These are phyloP conservation scores for Suricata suricatta DNA, from an alignment of 2,113 vertebrate species.

Conservation along the genomic window DNA sequence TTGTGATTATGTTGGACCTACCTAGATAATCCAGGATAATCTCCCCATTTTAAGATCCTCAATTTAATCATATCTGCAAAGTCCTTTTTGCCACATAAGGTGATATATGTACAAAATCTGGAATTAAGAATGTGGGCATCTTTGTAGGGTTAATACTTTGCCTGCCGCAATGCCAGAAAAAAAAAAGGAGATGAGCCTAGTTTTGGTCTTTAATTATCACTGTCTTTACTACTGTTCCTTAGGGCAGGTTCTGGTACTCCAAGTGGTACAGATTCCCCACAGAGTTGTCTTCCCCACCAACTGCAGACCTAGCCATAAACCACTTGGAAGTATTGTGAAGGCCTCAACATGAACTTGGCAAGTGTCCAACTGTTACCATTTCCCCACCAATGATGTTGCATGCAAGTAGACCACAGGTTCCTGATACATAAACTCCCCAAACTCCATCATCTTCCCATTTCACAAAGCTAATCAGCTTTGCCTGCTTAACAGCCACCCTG, in stretches of 20 bases:
- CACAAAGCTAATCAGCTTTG: neutral
- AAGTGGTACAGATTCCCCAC: neutral
- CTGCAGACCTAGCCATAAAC: neutral
- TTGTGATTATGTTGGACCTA: neutral
- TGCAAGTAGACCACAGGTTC: neutral
- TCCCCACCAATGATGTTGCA: neutral
- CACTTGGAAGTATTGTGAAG: neutral
- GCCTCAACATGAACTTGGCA: neutral
- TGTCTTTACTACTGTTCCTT: neutral
- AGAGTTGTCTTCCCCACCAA: neutral
- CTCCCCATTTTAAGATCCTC: neutral
- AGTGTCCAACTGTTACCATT: neutral
- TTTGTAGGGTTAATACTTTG: neutral
- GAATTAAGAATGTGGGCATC: neutral
- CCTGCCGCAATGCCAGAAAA: neutral
- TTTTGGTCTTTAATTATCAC: neutral
- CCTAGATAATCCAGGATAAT: neutral
- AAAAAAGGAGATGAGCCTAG: neutral
- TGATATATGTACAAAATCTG: neutral
- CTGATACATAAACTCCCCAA: neutral
- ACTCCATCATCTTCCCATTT: neutral
- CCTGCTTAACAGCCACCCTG: neutral
- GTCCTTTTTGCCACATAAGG: neutral
- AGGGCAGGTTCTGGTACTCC: neutral
- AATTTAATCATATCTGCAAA: neutral